Conservation (phyloP, 2,797 vertebrate genomes). For the Brotula barbata region DNA sequence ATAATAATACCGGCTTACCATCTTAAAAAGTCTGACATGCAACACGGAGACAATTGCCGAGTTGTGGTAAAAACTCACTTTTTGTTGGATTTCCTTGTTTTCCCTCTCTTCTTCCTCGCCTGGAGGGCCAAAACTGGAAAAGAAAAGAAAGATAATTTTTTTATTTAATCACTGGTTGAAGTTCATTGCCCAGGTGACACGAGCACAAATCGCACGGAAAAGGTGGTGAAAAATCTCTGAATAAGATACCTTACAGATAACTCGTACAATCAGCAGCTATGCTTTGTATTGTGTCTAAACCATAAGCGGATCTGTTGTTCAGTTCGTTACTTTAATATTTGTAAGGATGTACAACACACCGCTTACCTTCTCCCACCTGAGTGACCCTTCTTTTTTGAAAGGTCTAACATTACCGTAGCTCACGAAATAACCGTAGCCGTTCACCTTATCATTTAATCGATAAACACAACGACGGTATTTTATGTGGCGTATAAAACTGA, state of each 20-base stretch:
- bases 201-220: constrained; percentile 16
- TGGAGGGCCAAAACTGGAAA: constrained; percentile 82
- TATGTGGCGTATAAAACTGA: constrained; percentile 5
- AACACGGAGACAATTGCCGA: not conserved
- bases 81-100: constrained; percentile 82
- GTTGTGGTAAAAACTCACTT: constrained; percentile 73
- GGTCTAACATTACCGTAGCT: constrained; percentile 4
- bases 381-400: constrained; percentile 7
- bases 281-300: not conserved
- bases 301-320: constrained; percentile 4
- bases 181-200: constrained; percentile 34
- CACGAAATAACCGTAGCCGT: constrained; percentile 5
- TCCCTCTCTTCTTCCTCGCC: constrained; percentile 83
- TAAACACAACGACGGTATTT: not conserved
- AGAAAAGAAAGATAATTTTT: constrained; percentile 16
- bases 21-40: not conserved
- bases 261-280: not conserved
- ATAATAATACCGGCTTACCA: not conserved
- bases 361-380: constrained; percentile 29
- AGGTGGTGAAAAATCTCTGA: not conserved
- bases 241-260: not conserved
- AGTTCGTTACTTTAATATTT: constrained; percentile 19
- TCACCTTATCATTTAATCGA: not conserved
- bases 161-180: constrained; percentile 20
- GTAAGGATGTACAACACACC: constrained; percentile 23